phyloP scores from a whole-genome alignment of 1,140 invertebrate species.

The Neotoxoptera formosana region DNA sequence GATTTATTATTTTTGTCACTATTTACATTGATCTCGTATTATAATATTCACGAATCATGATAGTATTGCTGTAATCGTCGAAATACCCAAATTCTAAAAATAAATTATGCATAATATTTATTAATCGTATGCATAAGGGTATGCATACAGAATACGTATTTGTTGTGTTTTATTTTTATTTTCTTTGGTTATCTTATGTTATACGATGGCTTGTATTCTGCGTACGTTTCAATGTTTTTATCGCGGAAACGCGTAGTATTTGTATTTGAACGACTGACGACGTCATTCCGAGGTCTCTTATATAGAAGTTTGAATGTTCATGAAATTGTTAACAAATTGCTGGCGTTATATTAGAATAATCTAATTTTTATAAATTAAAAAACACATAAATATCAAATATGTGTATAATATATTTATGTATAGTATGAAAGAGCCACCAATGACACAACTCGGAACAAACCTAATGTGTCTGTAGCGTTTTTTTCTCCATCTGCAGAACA shows the following conservation, averaged over 20 bases:
- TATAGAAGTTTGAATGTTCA: background rate
- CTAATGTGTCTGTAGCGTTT: background rate
- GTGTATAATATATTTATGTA: background rate
- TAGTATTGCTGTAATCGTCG: background rate
- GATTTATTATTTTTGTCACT: background rate
- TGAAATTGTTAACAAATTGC: background rate
- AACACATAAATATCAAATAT: background rate
- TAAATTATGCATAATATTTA: background rate
- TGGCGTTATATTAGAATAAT: background rate
- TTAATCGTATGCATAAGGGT: background rate
- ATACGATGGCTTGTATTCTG: background rate
- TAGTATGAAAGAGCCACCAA: background rate
- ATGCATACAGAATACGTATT: background rate
- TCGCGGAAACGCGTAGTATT: background rate
- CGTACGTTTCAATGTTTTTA: background rate
- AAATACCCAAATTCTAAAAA: conserved; percentile 13
- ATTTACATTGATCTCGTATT: background rate
- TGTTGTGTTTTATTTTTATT: background rate
- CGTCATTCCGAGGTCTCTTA: background rate
- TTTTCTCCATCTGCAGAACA: conserved; percentile 25
- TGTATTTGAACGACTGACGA: background rate
- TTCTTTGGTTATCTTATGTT: background rate
- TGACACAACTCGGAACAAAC: background rate
- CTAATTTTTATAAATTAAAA: background rate
- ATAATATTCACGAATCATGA: background rate